A percentile compares a stretch with the other conserved stretches of the same genome.
Conservation (phyloP, 2,797 vertebrate species). For the Pseudochirops cupreus region DNA sequence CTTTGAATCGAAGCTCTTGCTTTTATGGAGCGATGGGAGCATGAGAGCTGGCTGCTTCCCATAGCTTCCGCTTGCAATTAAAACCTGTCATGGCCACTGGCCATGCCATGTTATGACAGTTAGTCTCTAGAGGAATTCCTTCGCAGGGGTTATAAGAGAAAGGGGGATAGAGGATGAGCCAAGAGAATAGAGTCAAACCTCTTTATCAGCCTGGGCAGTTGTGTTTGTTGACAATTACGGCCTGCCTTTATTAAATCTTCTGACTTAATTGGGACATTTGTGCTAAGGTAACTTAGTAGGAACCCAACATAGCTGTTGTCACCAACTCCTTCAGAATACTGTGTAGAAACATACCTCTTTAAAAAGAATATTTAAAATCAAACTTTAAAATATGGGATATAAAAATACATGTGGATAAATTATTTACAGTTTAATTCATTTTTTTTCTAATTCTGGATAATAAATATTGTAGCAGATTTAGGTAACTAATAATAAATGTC, state of each 20-base stretch:
- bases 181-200: neutral
- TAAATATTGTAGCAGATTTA: slow-evolving; percentile 32
- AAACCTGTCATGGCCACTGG: slow-evolving; percentile 7
- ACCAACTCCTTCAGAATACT: neutral
- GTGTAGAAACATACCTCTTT: neutral
- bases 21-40: neutral
- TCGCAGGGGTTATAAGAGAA: slow-evolving; percentile 1
- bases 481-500: neutral
- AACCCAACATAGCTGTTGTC: slow-evolving; percentile 11
- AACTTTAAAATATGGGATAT: neutral
- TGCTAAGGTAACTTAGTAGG: neutral
- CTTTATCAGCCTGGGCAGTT: neutral
- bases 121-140: neutral
- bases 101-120: slow-evolving; percentile 6
- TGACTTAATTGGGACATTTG: neutral
- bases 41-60: neutral
- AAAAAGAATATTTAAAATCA: neutral
- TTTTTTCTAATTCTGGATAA: neutral
- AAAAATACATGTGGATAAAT: slow-evolving; percentile 21
- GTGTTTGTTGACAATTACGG: neutral
- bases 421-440: slow-evolving; percentile 3
- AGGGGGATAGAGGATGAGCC: neutral
- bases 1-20: neutral
- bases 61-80: neutral
- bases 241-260: neutral